phyloP scores from a whole-genome alignment of 1,140 invertebrate genomes.

The Ceratina australensis region DNA sequence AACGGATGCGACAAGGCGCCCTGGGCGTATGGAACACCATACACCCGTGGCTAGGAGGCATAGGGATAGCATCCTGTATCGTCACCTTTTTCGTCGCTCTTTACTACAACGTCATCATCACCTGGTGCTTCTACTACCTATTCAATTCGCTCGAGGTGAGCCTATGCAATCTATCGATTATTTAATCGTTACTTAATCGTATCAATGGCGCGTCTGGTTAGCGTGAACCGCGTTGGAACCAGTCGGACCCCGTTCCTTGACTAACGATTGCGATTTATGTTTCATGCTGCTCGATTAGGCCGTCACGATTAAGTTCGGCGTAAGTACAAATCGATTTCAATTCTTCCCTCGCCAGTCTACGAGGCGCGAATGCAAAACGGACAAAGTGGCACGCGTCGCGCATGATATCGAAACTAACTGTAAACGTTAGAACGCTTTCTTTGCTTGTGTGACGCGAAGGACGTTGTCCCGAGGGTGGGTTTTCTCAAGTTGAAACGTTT shows the following conservation, averaged over 20 bases:
- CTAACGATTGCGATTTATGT: slow-evolving; percentile 36
- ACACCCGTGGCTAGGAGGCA: slow-evolving; percentile 94
- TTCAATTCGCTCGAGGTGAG: slow-evolving; percentile 93
- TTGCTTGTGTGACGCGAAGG: too few relatives aligned
- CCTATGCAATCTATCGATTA: slow-evolving; percentile 41
- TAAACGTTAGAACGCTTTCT: background rate
- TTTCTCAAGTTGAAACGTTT: too few relatives aligned
- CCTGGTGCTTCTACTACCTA: slow-evolving; percentile 98
- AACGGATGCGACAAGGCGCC: slow-evolving; percentile 92
- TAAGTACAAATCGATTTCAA: slow-evolving; percentile 62
- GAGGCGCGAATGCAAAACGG: background rate
- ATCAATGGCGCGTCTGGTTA: too few relatives aligned
- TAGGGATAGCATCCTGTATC: slow-evolving; percentile 93
- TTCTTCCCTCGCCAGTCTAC: background rate
- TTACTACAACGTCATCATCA: slow-evolving; percentile 99
- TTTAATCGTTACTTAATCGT: slow-evolving; percentile 11
- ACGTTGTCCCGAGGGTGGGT: background rate
- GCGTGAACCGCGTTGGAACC: too few relatives aligned
- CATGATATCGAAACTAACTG: slow-evolving; percentile 8
- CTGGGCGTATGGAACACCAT: slow-evolving; percentile 97
- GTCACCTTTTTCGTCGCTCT: slow-evolving; percentile 95
- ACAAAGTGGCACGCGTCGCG: background rate
- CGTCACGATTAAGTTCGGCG: slow-evolving; percentile 70
- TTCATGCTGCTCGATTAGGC: slow-evolving; percentile 60
- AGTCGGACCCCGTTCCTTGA: background rate